phyloP scores from a whole-genome alignment of 1,140 invertebrate genomes.

The Archivesica marissinica region DNA sequence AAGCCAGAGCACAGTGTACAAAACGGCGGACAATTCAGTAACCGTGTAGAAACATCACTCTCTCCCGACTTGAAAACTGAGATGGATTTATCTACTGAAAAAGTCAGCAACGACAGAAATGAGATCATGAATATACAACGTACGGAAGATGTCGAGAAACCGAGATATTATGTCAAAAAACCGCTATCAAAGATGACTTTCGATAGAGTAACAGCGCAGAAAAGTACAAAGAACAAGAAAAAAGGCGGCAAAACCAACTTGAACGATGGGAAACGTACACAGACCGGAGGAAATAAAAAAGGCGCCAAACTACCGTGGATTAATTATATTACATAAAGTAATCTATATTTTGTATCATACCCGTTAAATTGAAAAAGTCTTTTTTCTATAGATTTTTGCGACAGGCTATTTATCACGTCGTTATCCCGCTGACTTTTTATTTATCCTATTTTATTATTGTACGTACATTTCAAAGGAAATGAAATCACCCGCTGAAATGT shows the following conservation, averaged over 20 bases:
- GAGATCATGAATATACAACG: not conserved
- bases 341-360: not conserved
- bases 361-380: not conserved
- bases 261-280: not conserved
- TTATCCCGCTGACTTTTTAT: not conserved
- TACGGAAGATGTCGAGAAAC: not conserved
- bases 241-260: not conserved
- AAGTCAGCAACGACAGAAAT: not conserved
- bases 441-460: not conserved
- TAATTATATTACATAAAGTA: slow-evolving; percentile 5
- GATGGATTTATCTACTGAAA: not conserved
- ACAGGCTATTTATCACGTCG: not conserved
- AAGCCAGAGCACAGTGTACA: not conserved
- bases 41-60: not conserved
- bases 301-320: slow-evolving; percentile 1
- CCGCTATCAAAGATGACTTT: slow-evolving; percentile 32
- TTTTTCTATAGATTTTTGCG: not conserved
- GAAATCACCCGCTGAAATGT: no score
- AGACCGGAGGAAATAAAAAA: not conserved
- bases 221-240: not conserved
- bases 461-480: not conserved
- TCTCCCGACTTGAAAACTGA: not conserved
- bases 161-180: slow-evolving; percentile 26
- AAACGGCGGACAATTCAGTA: not conserved
- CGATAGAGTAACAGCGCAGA: not conserved